Base-by-base conservation (phyloP, 2,888 invertebrate genomes). In the Ennomos erosarius region DNA sequence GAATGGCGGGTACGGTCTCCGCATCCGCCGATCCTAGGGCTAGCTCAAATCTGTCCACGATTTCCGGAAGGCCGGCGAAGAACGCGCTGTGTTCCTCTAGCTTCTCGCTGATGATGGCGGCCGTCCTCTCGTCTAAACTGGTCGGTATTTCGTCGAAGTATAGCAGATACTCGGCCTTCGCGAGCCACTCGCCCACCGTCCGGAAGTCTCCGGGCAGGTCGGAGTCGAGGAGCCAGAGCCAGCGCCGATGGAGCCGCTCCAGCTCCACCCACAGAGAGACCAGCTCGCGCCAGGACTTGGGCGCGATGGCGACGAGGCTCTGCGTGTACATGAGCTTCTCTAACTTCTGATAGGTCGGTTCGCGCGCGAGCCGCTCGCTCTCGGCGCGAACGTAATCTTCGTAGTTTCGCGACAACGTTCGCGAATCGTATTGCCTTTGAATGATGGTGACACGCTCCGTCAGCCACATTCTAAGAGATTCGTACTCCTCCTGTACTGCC, bases 221-320 rank as follows among this genome's bases (percentile, higher is more conserved):
- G 0, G 96, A 95, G 84, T 99, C 99, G 69, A 99, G 88, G 50
- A 97, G 93, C 97, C 97, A 97, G 71, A 98, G 94, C 98, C 99
- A 99, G 76, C 95, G 94, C 73, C 95, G 93, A 89, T 98, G 94
- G 88, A 97, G 93, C 72, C 93, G 90, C 78, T 97, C 96, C 52
- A 98, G 93, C 77, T 96, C 95, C 69, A 94, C 94, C 98, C 98
- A 98, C 35, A 97, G 92, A 36, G 93, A 92, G 71, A 96, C 95
- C 11, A 98, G 93, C 73, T 96, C 96, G 55, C 94, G 94, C 98
- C 98, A 98, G n/a, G 96, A 95, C 69, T 97, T 96, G 45, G 95
- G 94, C 8, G 97, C 96, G 63, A 98, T 95, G 70, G 96, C 96
- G 63, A 97, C 95, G 74, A 97, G 93, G 76, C 96, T 96, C 78